Percentiles rank a stretch among this genome's conserved stretches.
Conservation (phyloP, 2,888 invertebrate genomes). For the Petrolisthes cinctipes region DNA sequence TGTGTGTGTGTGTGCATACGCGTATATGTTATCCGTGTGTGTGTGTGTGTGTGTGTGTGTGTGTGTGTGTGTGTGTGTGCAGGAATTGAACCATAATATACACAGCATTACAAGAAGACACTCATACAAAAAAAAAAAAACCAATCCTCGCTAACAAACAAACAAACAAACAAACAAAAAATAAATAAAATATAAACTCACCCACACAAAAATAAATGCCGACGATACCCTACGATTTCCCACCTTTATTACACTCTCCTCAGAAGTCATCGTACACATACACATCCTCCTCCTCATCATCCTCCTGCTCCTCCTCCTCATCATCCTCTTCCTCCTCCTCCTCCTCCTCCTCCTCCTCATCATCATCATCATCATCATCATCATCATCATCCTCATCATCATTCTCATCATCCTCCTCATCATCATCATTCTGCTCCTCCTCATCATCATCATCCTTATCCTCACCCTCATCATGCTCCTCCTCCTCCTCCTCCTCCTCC, state of each 20-base stretch:
- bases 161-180: too few species aligned
- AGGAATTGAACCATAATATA: neutral
- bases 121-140: too few species aligned
- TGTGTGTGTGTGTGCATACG: neutral
- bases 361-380: neutral
- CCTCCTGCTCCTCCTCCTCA: conserved; percentile 9
- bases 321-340: too few species aligned
- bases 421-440: neutral
- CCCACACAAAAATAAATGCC: too few species aligned
- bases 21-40: conserved; percentile 2
- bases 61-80: neutral
- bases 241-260: too few species aligned
- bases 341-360: neutral
- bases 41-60: neutral
- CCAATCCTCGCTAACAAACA: too few species aligned
- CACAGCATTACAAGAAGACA: too few species aligned
- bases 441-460: conserved; percentile 3
- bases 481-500: neutral
- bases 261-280: too few species aligned
- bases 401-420: neutral
- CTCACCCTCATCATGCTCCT: too few species aligned
- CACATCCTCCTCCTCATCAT: too few species aligned
- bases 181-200: too few species aligned
- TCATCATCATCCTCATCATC: conserved; percentile 2
- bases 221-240: too few species aligned